Conservation (phyloP, 35 echinoderm and acorn worm genomes). For the Lytechinus pictus region DNA sequence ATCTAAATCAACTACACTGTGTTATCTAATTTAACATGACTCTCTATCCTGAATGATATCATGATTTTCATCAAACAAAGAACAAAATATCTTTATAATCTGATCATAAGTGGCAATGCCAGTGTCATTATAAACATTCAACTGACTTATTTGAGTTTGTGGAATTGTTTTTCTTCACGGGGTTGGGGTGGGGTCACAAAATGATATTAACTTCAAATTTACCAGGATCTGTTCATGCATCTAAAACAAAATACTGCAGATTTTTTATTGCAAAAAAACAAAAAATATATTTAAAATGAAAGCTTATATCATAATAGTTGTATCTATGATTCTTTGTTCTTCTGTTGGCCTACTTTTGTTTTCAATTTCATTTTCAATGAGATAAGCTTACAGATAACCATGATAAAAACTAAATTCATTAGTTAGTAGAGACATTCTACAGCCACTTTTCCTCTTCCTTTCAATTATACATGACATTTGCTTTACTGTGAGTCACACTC, state of each 20-base stretch:
- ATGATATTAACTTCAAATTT: background rate
- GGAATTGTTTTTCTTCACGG: no score
- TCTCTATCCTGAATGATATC: background rate
- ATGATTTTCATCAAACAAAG: background rate
- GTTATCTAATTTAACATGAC: background rate
- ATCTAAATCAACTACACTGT: background rate
- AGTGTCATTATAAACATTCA: background rate
- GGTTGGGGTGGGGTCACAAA: no score
- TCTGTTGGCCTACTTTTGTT: background rate
- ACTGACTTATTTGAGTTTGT: background rate
- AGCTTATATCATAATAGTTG: background rate
- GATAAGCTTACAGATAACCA: background rate
- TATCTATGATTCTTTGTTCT: background rate
- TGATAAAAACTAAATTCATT: background rate
- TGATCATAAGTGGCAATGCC: background rate
- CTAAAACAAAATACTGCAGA: background rate
- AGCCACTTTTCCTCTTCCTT: conserved; percentile 10
- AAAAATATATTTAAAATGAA: background rate
- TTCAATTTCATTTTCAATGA: background rate
- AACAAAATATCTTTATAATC: background rate
- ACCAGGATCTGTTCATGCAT: background rate
- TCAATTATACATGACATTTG: background rate
- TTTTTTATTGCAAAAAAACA: background rate
- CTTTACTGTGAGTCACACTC: background rate
- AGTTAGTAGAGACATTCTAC: background rate